phyloP scores from a whole-genome alignment of 2,888 invertebrate genomes.

The Ichneumon xanthorius region DNA sequence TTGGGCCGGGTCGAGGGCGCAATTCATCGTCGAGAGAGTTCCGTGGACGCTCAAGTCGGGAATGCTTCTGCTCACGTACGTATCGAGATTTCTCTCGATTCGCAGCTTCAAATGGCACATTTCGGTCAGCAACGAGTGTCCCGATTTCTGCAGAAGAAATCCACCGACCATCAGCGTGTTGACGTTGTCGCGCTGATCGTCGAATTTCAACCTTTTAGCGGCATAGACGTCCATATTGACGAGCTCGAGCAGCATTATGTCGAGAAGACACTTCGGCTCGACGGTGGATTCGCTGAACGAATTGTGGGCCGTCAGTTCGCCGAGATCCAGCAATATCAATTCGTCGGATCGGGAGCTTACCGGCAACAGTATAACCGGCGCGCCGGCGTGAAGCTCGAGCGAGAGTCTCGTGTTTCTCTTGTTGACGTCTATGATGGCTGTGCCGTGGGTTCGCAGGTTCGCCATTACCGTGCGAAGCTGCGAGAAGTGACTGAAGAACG shows the following conservation, averaged over 20 bases:
- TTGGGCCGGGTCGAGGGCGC: constrained; percentile 92
- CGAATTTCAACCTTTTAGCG: constrained; percentile 85
- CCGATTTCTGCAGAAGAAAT: constrained; percentile 86
- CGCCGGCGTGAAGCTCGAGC: constrained; percentile 89
- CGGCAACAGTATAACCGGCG: constrained; percentile 95
- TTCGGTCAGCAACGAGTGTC: constrained; percentile 91
- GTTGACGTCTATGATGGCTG: constrained; percentile 85
- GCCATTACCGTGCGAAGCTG: constrained; percentile 92
- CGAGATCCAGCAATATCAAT: constrained; percentile 93
- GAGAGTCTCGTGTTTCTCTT: constrained; percentile 86
- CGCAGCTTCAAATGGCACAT: constrained; percentile 93
- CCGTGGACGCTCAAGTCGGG: constrained; percentile 95
- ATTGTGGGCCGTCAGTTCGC: constrained; percentile 92
- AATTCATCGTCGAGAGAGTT: constrained; percentile 93
- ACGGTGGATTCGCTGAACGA: constrained; percentile 89
- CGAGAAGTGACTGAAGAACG: constrained; percentile 94
- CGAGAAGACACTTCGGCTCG: constrained; percentile 88
- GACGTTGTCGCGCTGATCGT: constrained; percentile 69
- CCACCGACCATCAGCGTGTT: constrained; percentile 85
- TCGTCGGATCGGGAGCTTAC: constrained; percentile 92
- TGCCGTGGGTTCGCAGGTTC: constrained; percentile 88
- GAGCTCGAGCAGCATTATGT: constrained; percentile 90
- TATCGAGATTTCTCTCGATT: constrained; percentile 93
- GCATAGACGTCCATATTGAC: constrained; percentile 92
- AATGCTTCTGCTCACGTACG: constrained; percentile 84